Percentiles rank a stretch among this genome's conserved stretches.
Evolutionary conservation across 2,113 vertebrate species (phyloP).

Genomic region (Neolamprologus sp.): DNA sequence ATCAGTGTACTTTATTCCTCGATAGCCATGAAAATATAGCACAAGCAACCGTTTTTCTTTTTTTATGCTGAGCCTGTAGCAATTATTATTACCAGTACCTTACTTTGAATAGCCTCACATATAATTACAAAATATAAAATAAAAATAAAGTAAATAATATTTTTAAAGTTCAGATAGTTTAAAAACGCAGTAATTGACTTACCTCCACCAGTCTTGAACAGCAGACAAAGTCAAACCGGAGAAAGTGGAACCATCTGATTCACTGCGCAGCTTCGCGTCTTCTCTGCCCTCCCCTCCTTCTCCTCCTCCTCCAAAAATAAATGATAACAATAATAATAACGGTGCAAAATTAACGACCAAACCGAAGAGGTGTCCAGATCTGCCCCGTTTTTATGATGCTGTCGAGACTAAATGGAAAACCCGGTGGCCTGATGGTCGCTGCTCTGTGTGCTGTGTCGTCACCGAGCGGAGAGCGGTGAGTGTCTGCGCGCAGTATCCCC

Average conservation of each 20-base stretch:
- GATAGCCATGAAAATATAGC: not conserved
- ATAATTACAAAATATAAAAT: not conserved
- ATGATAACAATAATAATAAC: not conserved
- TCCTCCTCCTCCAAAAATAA: not conserved
- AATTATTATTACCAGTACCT: not conserved
- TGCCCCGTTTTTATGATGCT: not conserved
- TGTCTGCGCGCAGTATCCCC: not conserved
- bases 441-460: not conserved
- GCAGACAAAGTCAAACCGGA: not conserved
- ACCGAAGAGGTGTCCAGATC: not conserved
- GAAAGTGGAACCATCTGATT: conserved; percentile 5
- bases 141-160: not conserved
- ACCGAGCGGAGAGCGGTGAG: not conserved
- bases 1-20: not conserved
- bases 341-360: not conserved
- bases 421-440: not conserved
- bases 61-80: not conserved
- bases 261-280: not conserved
- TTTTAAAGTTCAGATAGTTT: not conserved
- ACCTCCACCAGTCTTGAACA: not conserved
- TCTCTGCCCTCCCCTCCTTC: not conserved
- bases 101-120: not conserved
- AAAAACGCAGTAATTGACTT: not conserved
- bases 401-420: not conserved
- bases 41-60: not conserved